These are phyloP conservation scores for Aulostomus chinensis DNA, from an alignment of 2,797 vertebrate genomes.

Conservation along the genomic window DNA sequence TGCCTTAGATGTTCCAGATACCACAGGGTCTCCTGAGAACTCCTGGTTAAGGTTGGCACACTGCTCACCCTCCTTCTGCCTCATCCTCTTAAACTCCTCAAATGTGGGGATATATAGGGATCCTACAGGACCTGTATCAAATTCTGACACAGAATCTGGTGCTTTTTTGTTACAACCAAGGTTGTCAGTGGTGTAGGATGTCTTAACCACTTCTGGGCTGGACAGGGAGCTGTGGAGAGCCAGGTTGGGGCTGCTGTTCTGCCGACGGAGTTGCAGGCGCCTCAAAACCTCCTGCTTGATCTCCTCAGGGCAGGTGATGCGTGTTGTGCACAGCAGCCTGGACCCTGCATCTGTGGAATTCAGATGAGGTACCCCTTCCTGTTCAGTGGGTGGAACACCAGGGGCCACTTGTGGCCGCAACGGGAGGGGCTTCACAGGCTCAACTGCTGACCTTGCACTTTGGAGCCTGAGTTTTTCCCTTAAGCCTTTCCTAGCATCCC, in stretches of 20 bases:
- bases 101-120: conserved; percentile 88
- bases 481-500: conserved; percentile 81
- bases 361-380: conserved; percentile 18
- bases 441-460: conserved; percentile 77
- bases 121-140: conserved; percentile 67
- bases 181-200: conserved; percentile 80
- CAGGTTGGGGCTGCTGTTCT: conserved; percentile 86
- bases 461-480: conserved; percentile 87
- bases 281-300: conserved; percentile 87
- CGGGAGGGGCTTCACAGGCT: conserved; percentile 76
- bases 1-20: conserved; percentile 8
- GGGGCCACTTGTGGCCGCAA: conserved; percentile 75
- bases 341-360: conserved; percentile 32
- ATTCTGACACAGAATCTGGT: conserved; percentile 50
- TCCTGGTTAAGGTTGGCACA: conserved; percentile 13
- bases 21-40: conserved; percentile 26
- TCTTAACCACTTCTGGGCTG: conserved; percentile 55
- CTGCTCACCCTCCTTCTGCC: conserved; percentile 71
- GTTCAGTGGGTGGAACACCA: conserved; percentile 32
- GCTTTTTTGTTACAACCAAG: conserved; percentile 34
- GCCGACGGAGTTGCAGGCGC: conserved; percentile 82
- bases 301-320: conserved; percentile 81
- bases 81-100: conserved; percentile 91
- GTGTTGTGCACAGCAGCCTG: conserved; percentile 56
- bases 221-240: conserved; percentile 57